These are phyloP conservation scores for Stegodyphus mimosarum DNA, from an alignment of 1,140 invertebrate genomes.

Conservation along the genomic window DNA sequence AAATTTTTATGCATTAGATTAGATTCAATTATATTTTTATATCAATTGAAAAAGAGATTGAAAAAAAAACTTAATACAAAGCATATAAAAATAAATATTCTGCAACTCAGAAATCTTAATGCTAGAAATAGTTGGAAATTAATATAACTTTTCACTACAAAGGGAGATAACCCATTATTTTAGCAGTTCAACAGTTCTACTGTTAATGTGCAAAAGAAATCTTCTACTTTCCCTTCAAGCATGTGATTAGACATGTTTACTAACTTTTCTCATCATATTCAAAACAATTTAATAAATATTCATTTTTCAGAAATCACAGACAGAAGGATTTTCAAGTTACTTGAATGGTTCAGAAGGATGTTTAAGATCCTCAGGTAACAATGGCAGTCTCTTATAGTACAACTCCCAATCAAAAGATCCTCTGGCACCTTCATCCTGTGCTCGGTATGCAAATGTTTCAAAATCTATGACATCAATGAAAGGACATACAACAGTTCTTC, in stretches of 20 bases:
- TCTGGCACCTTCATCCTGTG: constrained; percentile 73
- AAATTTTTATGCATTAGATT: too few species aligned
- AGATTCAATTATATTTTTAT: too few species aligned
- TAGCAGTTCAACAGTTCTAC: too few species aligned
- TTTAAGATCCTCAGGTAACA: constrained; percentile 83
- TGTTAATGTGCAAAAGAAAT: too few species aligned
- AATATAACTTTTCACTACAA: too few species aligned
- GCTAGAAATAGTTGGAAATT: background rate
- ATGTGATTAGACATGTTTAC: too few species aligned
- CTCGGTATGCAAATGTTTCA: constrained; percentile 74
- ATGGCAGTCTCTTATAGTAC: constrained; percentile 92
- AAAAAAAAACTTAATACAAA: background rate
- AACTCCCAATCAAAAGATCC: constrained; percentile 76
- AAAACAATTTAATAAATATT: too few species aligned
- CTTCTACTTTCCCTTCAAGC: too few species aligned
- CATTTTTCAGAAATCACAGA: too few species aligned
- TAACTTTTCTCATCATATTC: too few species aligned
- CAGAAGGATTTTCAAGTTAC: constrained; percentile 60
- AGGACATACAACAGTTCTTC: constrained; percentile 72
- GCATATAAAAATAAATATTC: background rate
- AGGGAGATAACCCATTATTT: too few species aligned
- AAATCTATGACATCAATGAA: constrained; percentile 75
- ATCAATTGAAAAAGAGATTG: too few species aligned
- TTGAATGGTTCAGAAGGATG: constrained; percentile 90
- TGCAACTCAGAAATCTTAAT: background rate